Conservation (phyloP, 2,888 invertebrate genomes). For the Dilophus febrilis region DNA sequence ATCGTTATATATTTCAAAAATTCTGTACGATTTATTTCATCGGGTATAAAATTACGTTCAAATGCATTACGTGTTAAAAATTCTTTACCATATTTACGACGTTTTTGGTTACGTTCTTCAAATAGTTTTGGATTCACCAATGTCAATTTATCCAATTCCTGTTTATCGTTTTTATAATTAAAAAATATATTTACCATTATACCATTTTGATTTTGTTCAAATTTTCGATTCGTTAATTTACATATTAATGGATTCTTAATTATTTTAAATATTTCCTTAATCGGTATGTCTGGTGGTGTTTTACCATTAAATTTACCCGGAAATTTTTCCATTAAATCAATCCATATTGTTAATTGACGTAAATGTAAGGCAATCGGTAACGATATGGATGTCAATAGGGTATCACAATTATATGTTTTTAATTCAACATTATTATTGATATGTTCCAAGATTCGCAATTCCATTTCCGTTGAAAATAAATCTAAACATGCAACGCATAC, state of each 20-base stretch:
- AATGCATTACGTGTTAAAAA: slow-evolving; percentile 49
- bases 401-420: slow-evolving; percentile 41
- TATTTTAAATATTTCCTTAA: slow-evolving; percentile 72
- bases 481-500: slow-evolving; percentile 57
- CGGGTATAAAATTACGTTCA: slow-evolving; percentile 36
- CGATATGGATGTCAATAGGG: slow-evolving; percentile 51
- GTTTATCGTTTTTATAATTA: slow-evolving; percentile 33
- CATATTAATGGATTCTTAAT: slow-evolving; percentile 44
- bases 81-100: slow-evolving; percentile 33
- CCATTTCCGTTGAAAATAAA: slow-evolving; percentile 41
- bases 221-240: slow-evolving; percentile 32
- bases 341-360: slow-evolving; percentile 46
- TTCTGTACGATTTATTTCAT: slow-evolving; percentile 29
- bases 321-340: slow-evolving; percentile 38
- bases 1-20: slow-evolving; percentile 35
- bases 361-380: slow-evolving; percentile 49
- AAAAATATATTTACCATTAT: slow-evolving; percentile 30
- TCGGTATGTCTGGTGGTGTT: slow-evolving; percentile 31
- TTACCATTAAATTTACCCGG: slow-evolving; percentile 30
- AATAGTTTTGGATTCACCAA: slow-evolving; percentile 15
- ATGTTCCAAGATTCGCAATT: slow-evolving; percentile 32
- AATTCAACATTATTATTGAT: slow-evolving; percentile 34
- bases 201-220: slow-evolving; percentile 37
- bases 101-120: slow-evolving; percentile 29
- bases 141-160: slow-evolving; percentile 39